Evolutionary conservation across 2,113 vertebrate species (phyloP).

Genomic region (Pantherophis guttatus): DNA sequence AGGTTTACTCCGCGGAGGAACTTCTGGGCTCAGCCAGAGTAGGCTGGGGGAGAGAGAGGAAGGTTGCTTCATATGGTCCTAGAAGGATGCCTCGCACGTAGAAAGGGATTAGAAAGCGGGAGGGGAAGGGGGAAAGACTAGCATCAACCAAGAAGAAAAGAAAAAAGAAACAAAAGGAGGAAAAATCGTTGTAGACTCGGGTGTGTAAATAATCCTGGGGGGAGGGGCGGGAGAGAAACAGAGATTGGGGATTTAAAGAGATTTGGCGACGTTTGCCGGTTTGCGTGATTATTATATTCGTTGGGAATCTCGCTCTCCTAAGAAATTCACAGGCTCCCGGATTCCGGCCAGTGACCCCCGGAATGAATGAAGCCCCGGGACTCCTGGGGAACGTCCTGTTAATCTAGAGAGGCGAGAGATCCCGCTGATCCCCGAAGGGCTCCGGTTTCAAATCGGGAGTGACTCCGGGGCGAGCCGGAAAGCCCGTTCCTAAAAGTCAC

Average conservation of each 20-base stretch:
- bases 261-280: not conserved
- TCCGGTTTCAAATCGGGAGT: not conserved
- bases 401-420: not conserved
- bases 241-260: not conserved
- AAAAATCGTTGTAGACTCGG: not conserved
- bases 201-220: not conserved
- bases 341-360: not conserved
- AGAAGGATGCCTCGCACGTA: not conserved
- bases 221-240: not conserved
- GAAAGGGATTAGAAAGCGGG: not conserved
- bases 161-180: not conserved
- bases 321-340: not conserved
- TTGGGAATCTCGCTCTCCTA: not conserved
- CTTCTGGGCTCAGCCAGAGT: not conserved
- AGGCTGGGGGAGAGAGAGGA: not conserved
- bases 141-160: not conserved
- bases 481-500: not conserved
- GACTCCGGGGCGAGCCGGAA: not conserved
- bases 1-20: not conserved
- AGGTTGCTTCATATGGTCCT: not conserved
- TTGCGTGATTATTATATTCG: not conserved
- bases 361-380: not conserved
- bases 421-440: not conserved
- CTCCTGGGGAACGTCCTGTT: not conserved
- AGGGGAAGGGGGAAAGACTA: fast-evolving